Evolutionary conservation across 2,888 invertebrate genomes (phyloP), one percentile per base, ranked within the genome.

Genomic region (Himalopsyche tibetana): DNA sequence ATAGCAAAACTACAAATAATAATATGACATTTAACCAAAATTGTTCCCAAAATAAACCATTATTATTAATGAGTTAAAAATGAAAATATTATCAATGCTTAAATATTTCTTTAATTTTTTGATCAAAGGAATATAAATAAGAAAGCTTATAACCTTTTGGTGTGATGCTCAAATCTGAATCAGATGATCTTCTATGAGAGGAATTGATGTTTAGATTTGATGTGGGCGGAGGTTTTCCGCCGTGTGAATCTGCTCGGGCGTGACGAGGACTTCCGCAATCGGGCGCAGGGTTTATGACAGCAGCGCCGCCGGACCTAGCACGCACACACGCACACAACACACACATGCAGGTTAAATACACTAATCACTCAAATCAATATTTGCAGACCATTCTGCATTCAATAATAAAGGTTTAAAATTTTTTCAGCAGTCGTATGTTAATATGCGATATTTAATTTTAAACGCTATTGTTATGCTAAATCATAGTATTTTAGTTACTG

Each of bases 81-180:
- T 51, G 15, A 0, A 2, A 51, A 51, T 4, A 51, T 15, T 15
- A 51, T 15, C 15, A 15, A 51, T 51, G 4, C 51, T 51, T 15
- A 51, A 51, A 0, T 51, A 15, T 51, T 51, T 51, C 51, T 51
- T 51, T 51, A 51, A 51, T 15, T 51, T 40, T 80, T 11, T 80
- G 12, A 80, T 40, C 11, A n/a, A 40, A 38, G 40, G 5, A 19
- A 19, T 11, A 74, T 81, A 55, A 82, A n/a, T 36, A 42, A 45
- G 11, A 55, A 38, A 56, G 17, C 38, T 55, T 80, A 42, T 74
- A 81, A 98, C 98, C 98, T 96, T 98, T 98, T 5, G 98, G 98
- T 15, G 98, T 97, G 82, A 98, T 95, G 93, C 97, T 98, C 89
- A 98, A 93, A 92, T 99, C 99, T 0, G 98, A 98, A 91, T 98